phyloP scores from a whole-genome alignment of 2,888 invertebrate species.

The Eupithecia dodoneata region DNA sequence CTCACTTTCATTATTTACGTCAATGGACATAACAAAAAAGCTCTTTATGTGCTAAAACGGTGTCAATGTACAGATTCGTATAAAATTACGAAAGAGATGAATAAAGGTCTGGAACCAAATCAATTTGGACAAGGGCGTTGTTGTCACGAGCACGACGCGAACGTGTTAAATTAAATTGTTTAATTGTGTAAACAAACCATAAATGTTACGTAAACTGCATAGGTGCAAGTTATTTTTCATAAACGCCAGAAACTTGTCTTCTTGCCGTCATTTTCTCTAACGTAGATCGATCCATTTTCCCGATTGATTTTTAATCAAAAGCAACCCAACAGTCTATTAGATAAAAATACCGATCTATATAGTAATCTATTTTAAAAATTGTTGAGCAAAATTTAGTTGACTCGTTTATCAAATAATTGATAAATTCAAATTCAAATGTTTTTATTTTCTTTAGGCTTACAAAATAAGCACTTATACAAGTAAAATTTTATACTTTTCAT shows the following conservation, averaged over 20 bases:
- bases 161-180: conserved; percentile 12
- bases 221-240: too few relatives aligned
- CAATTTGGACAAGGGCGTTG: conserved; percentile 14
- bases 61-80: conserved; percentile 36
- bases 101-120: conserved; percentile 10
- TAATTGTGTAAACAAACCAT: background rate
- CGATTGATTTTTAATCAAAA: too few relatives aligned
- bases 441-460: too few relatives aligned
- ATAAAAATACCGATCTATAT: too few relatives aligned
- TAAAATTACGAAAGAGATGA: conserved; percentile 13
- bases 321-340: too few relatives aligned
- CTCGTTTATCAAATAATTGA: background rate
- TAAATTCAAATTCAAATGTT: background rate
- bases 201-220: background rate
- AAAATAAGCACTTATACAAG: too few relatives aligned
- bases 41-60: conserved; percentile 36
- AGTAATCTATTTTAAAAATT: too few relatives aligned
- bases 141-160: conserved; percentile 16
- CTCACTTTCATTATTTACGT: conserved; percentile 61
- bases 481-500: too few relatives aligned
- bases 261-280: background rate
- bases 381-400: background rate
- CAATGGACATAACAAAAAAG: conserved; percentile 50
- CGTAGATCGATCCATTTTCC: too few relatives aligned
- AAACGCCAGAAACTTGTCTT: background rate